Base-by-base conservation (phyloP, 2,888 invertebrate species). In the Saturnia pavonia region DNA sequence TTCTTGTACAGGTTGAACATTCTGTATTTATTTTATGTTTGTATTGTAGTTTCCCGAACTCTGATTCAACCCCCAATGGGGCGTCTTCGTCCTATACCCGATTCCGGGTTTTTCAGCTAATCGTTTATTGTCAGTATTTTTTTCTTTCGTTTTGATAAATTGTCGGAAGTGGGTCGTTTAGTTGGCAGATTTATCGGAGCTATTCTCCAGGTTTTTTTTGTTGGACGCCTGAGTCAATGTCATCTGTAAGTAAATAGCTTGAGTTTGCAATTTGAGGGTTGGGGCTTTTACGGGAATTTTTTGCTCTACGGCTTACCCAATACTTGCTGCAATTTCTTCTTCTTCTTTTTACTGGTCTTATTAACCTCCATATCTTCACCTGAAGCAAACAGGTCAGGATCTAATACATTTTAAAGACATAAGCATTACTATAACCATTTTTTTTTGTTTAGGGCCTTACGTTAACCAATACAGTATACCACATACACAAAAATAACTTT, bases 91-190 rank as follows among this genome's bases (percentile, higher is more conserved):
- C 74, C 72, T 69, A 75, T 76, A 81, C 80, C 76, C 75, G 77
- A 76, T 78, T 77, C 79, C 77, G 80, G 79, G 69, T 77, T 83
- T 82, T 83, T 81, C 75, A 80, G 81, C 80, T 85, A 84, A 86
- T 83, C 83, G 86, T 82, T 85, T 80, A 81, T 81, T 79, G 81
- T 78, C 76, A 77, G 75, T 74, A 27, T 73, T 69, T 63, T 68
- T 57, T 57, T 57, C 25, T 69, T 70, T 68, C 68, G 40, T 11
- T 40, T 54, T 71, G 67, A 70, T 57, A 70, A 69, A 63, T 69
- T 54, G 27, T 25, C 25, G 66, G 42, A 54, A 67, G 70, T 65
- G 40, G 40, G 25, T 42, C 66, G 54, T 42, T 66, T 51, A 51
- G 67, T 66, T 54, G 51, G 12, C 34, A 22, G 40, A 43, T 67